Evolutionary conservation across 30 jellyfish, hydroid and myxozoan species (phyloP).

Genomic region (Phacellophora camtschatica): DNA sequence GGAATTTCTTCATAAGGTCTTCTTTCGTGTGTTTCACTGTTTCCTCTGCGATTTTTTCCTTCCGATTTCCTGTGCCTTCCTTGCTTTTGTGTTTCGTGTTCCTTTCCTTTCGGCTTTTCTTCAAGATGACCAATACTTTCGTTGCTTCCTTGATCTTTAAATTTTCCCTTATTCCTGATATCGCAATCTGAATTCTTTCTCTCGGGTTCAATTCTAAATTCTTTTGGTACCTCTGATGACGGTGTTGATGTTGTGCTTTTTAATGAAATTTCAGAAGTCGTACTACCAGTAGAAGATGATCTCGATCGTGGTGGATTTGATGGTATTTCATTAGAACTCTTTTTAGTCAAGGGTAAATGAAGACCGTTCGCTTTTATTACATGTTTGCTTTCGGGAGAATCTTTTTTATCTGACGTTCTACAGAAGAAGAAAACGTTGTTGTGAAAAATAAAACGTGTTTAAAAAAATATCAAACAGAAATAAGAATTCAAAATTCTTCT

Average conservation of each 20-base stretch:
- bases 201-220: constrained; percentile 27
- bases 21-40: constrained; percentile 34
- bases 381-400: constrained; percentile 18
- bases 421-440: too few species aligned
- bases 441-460: too few species aligned
- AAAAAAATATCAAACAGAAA: too few species aligned
- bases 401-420: constrained; percentile 72
- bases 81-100: constrained; percentile 20
- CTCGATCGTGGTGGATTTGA: constrained; percentile 39
- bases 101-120: constrained; percentile 41
- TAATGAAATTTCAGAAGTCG: constrained; percentile 52
- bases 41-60: constrained; percentile 40
- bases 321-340: constrained; percentile 6
- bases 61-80: constrained; percentile 53
- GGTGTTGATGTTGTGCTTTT: constrained; percentile 63
- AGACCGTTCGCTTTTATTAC: constrained; percentile 34
- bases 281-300: constrained; percentile 68
- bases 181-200: constrained; percentile 12
- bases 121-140: constrained; percentile 46
- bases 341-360: constrained; percentile 35
- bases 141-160: constrained; percentile 62
- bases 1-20: constrained; percentile 51
- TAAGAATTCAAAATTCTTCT: too few species aligned
- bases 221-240: constrained; percentile 51
- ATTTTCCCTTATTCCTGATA: constrained; percentile 4